phyloP scores from a whole-genome alignment of 2,797 vertebrate species.

The Coreius guichenoti region DNA sequence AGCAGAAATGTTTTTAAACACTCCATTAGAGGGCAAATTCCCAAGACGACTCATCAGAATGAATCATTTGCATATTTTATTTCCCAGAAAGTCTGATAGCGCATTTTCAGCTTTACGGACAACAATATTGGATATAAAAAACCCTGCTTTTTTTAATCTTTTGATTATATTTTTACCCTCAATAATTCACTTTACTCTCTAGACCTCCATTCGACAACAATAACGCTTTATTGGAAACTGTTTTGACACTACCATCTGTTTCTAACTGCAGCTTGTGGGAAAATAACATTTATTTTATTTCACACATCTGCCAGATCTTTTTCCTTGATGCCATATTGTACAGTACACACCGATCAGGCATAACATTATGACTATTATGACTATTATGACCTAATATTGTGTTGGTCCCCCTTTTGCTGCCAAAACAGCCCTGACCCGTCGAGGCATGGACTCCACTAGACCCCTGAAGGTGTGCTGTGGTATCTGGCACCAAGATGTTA shows the following conservation, averaged over 20 bases:
- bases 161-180: neutral
- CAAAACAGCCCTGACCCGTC: too few relatives aligned
- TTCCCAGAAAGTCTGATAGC: neutral
- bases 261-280: neutral
- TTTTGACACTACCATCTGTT: neutral
- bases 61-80: conserved; percentile 31
- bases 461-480: too few relatives aligned
- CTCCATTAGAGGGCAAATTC: conserved; percentile 13
- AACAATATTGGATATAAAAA: neutral
- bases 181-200: neutral
- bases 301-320: neutral
- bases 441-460: too few relatives aligned
- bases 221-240: neutral
- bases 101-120: neutral
- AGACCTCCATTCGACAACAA: neutral
- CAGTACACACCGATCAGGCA: too few relatives aligned
- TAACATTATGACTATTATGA: too few relatives aligned
- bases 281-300: neutral
- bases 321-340: neutral
- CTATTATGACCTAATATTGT: too few relatives aligned
- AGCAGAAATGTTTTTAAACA: conserved; percentile 20
- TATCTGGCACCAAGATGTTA: too few relatives aligned
- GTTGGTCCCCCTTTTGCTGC: too few relatives aligned
- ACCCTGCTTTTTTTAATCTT: neutral
- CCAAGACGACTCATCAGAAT: neutral